These are phyloP conservation scores for Proisotoma minuta DNA, from an alignment of 2,888 invertebrate genomes.

Conservation along the genomic window DNA sequence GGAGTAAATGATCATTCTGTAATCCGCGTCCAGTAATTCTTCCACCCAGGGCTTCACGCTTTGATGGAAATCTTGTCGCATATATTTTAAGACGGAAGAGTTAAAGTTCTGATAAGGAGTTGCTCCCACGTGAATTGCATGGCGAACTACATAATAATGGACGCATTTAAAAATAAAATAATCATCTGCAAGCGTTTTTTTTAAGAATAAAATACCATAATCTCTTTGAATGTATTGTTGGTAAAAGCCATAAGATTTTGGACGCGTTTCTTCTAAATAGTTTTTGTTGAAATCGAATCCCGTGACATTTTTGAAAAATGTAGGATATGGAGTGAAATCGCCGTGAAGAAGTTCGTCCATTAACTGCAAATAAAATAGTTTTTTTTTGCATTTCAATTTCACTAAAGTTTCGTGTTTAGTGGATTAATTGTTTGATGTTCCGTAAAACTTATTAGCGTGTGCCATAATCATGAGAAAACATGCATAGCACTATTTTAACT, in stretches of 20 bases:
- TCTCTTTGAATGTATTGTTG: constrained; percentile 61
- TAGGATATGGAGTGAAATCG: constrained; percentile 58
- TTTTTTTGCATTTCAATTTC: not conserved
- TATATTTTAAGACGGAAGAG: constrained; percentile 63
- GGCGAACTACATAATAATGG: too few relatives aligned
- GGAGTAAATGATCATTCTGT: constrained; percentile 74
- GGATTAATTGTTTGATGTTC: too few relatives aligned
- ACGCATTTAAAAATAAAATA: too few relatives aligned
- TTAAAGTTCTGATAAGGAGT: constrained; percentile 59
- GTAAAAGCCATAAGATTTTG: constrained; percentile 54
- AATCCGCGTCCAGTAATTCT: constrained; percentile 61
- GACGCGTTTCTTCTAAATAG: constrained; percentile 61
- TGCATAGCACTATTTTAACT: too few relatives aligned
- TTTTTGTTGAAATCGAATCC: constrained; percentile 74
- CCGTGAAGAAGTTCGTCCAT: constrained; percentile 69
- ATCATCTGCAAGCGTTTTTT: too few relatives aligned
- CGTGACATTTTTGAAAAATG: constrained; percentile 67
- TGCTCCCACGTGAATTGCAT: constrained; percentile 79
- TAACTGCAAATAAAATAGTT: constrained; percentile 39
- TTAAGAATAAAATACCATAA: too few relatives aligned
- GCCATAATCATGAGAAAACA: too few relatives aligned
- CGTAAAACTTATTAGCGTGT: too few relatives aligned
- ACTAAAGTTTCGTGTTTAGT: too few relatives aligned
- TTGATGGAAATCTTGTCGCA: constrained; percentile 74
- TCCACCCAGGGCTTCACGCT: constrained; percentile 53